Conservation (phyloP, 1,140 invertebrate genomes). For the Caerostris darwini region DNA sequence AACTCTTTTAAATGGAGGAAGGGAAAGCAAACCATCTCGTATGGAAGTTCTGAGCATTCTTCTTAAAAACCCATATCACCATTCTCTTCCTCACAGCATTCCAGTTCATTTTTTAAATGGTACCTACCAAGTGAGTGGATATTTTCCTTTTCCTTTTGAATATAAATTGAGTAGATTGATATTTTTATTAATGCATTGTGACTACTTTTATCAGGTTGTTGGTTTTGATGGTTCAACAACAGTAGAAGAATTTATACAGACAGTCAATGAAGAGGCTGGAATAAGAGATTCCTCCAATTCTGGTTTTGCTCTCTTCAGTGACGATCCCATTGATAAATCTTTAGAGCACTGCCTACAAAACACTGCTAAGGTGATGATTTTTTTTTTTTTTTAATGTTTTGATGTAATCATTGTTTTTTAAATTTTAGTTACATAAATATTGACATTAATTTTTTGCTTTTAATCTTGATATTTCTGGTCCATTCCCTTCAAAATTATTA, state of each 20-base stretch:
- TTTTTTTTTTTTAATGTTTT: neutral
- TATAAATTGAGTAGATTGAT: neutral
- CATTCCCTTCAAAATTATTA: too few relatives aligned
- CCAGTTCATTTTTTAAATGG: slow-evolving; percentile 97
- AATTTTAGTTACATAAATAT: neutral
- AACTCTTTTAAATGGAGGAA: slow-evolving; percentile 91
- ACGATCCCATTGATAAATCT: slow-evolving; percentile 95
- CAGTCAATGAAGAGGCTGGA: slow-evolving; percentile 90
- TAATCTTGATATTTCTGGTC: neutral
- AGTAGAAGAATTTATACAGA: slow-evolving; percentile 93
- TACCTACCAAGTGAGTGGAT: slow-evolving; percentile 86
- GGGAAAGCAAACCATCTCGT: slow-evolving; percentile 94
- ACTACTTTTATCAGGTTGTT: slow-evolving; percentile 86
- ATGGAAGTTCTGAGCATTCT: slow-evolving; percentile 98
- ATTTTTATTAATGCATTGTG: neutral
- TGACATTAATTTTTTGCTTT: neutral
- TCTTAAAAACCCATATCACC: slow-evolving; percentile 97
- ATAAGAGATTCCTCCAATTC: slow-evolving; percentile 91
- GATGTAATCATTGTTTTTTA: neutral
- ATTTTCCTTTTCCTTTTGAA: too few relatives aligned
- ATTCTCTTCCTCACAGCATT: slow-evolving; percentile 96
- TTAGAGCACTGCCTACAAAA: slow-evolving; percentile 86
- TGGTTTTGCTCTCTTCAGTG: slow-evolving; percentile 95
- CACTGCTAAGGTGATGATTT: slow-evolving; percentile 74
- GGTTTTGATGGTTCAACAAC: slow-evolving; percentile 98